Evolutionary conservation across 2,888 invertebrate genomes (phyloP), one percentile per base, ranked within the genome.

Genomic region (Oligia fasciuncula): DNA sequence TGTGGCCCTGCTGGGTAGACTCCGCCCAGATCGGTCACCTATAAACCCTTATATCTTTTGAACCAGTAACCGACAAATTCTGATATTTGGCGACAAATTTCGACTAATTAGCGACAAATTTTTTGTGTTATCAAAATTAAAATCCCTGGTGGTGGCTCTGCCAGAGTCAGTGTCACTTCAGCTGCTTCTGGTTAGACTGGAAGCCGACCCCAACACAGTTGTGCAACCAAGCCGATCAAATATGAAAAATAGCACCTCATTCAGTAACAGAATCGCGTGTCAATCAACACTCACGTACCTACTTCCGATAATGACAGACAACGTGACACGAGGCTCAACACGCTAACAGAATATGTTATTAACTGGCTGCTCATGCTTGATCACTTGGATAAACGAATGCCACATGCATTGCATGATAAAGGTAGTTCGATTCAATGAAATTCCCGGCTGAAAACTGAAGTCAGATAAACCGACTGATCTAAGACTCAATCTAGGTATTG

Each of bases 261-360:
- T 66, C 40, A 68, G 46, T 71, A 84, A n/a, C 17, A 79, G 68
- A 29, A 57, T 81, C 68, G 82, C 82, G 72, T 77, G 87, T 60
- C 77, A 77, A 83, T 85, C 81, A 80, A 40, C 82, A 66, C 63
- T 51, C 67, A 51, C 84, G 73, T 71, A 35, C 19, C 23, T 76
- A 80, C 82, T 83, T 85, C 82, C 82, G 69, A 85, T 83, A 83
- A 82, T 82, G 85, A 67, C 67, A 40, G 65, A 35, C 82, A 35
- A 71, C 85, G 82, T 85, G 82, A 85, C 85, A 83, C 74, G 84
- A 8, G 69, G 68, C 46, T 40, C 29, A 35, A 9, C 62, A 85
- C 82, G 82, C 68, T 19, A n/a, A 63, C 76, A 35, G 83, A 76
- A 83, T 85, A 65, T 46, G 54, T 82, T 80, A 83, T 75, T 67